Conservation (phyloP, 2,797 vertebrate genomes). For the Girardinus metallicus region DNA sequence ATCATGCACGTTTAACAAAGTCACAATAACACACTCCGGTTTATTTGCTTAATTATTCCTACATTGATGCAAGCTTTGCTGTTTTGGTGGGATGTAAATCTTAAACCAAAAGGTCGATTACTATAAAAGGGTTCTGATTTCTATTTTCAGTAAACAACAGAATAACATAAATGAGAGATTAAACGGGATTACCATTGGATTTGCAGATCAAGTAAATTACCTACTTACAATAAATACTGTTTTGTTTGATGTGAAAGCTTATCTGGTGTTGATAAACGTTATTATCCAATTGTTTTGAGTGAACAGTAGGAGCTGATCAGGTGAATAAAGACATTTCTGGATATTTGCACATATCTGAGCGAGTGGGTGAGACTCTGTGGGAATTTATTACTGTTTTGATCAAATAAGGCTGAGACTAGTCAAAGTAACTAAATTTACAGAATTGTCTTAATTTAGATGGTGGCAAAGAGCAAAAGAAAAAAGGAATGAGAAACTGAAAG, state of each 20-base stretch:
- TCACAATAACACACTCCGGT: constrained; percentile 40
- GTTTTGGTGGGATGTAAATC: constrained; percentile 45
- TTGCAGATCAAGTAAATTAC: constrained; percentile 12
- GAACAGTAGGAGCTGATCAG: constrained; percentile 13
- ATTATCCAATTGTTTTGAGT: neutral
- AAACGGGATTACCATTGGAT: neutral
- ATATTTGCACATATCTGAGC: constrained; percentile 3
- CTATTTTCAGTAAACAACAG: constrained; percentile 4
- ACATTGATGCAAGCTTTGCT: constrained; percentile 38
- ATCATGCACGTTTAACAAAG: constrained; percentile 64
- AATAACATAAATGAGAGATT: constrained; percentile 21
- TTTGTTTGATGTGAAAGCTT: constrained; percentile 2
- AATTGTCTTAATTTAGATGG: neutral
- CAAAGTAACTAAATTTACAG: neutral
- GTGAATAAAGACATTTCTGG: neutral
- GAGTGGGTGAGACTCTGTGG: neutral
- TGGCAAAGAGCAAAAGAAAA: neutral
- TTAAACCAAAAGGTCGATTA: constrained; percentile 36
- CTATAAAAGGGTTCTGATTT: constrained; percentile 11
- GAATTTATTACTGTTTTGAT: neutral
- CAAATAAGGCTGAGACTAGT: neutral
- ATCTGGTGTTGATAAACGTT: neutral
- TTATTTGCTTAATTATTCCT: constrained; percentile 68
- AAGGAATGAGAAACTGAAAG: neutral
- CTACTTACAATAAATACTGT: neutral